These are phyloP conservation scores for Astyanax mexicanus DNA, from an alignment of 2,797 vertebrate species.

Conservation along the genomic window DNA sequence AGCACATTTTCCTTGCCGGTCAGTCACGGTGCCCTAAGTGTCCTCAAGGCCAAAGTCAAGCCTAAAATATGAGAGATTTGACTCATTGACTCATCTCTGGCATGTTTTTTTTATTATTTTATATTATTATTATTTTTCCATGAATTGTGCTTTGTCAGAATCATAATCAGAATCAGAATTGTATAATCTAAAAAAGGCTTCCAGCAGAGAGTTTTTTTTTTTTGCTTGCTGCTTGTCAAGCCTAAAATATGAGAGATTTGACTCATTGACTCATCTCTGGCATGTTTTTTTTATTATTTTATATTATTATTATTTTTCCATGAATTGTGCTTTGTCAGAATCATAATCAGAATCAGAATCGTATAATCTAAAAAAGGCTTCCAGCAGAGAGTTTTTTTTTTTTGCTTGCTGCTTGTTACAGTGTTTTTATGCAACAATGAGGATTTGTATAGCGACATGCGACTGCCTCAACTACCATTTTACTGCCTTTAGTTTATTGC, in stretches of 20 bases:
- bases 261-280: too few relatives aligned
- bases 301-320: constrained; percentile 15
- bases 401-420: constrained; percentile 22
- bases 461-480: constrained; percentile 55
- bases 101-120: constrained; percentile 13
- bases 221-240: constrained; percentile 22
- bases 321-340: constrained; percentile 18
- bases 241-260: constrained; percentile 21
- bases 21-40: constrained; percentile 17
- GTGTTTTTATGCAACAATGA: constrained; percentile 31
- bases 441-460: constrained; percentile 54
- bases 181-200: not conserved
- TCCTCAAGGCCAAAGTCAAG: constrained; percentile 16
- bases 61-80: constrained; percentile 21
- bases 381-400: not conserved
- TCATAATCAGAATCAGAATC: too few relatives aligned
- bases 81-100: too few relatives aligned
- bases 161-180: too few relatives aligned
- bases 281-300: constrained; percentile 13
- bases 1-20: constrained; percentile 22
- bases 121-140: constrained; percentile 15
- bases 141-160: constrained; percentile 18
- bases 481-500: constrained; percentile 59
- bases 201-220: not conserved
- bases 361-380: not conserved